Base-by-base conservation (phyloP, 2,888 invertebrate species). In the Saturnia japonica region DNA sequence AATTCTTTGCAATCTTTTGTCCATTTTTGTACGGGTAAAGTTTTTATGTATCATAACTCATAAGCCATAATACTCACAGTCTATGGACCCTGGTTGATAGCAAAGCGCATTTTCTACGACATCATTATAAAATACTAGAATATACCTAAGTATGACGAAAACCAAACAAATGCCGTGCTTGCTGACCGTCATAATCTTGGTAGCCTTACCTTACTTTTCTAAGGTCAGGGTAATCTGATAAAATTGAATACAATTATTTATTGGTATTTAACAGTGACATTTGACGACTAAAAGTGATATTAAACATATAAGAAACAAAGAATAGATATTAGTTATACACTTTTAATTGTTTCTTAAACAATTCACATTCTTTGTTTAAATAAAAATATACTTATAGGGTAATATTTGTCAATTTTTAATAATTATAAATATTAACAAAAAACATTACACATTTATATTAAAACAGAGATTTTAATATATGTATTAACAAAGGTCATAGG, bases 141-240 rank as follows among this genome's bases (percentile, higher is more conserved):
- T 34, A 4, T 14, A 28, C 25, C 9, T 25, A 12, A 57, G 25
- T 57, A 25, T 25, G 11, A 0, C 34, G 11, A 64, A 34, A 64
- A 62, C 22, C 34, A 25, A 16, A 34, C 62, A 62, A 62, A 62
- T 62, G 14, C 34, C 40, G 64, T 64, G 8, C 1, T 64, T 19
- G 40, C n/a, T 64, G 34, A 19, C 4, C 16, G 34, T 2, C 11
- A 19, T 40, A 4, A 14, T 64, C 34, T 28, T 40, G 9, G 40
- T 64, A 64, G 40, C 34, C 16, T 64, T 64, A 22, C 62, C 64
- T 64, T 64, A 40, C 64, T 0, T 64, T 40, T 64, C 14, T 34
- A 64, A 64, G 64, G 64, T 40, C 64, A 64, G 8, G 19, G 8
- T 19, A 64, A 40, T n/a, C 64, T 64, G 19, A 62, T 62, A 62